Base-by-base conservation (phyloP, 2,888 invertebrate species). In the Exephanes ischioxanthus region DNA sequence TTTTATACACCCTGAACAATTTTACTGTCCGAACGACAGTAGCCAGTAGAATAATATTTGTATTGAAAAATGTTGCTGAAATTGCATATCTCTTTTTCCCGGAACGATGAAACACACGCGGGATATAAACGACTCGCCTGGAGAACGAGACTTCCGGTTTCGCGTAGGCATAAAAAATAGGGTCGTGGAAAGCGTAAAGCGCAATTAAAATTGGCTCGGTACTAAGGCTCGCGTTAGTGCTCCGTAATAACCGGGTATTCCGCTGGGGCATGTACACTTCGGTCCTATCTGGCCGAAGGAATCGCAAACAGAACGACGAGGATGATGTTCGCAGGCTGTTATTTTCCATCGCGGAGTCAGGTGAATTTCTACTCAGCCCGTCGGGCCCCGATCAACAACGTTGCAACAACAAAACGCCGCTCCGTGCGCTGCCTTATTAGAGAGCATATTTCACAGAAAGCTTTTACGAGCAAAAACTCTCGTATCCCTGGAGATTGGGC, bases 391-490 rank as follows among this genome's bases (percentile, higher is more conserved):
- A 75, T 77, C 79, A 75, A 77, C 78, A 61, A 73, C 76, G n/a
- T 70, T 26, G 41, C 61, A 83, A 70, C 70, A 84, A 86, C 83
- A 83, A 75, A 80, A 78, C 53, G 73, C 70, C 73, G 61, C 68
- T 53, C 45, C 45, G 73, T 70, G 11, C 71, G 77, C 73, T 58
- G 53, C 86, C 89, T 89, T 89, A 89, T 91, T 91, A 90, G 79
- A 84, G 88, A 85, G 89, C 86, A 88, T 92, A 92, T 91, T 91
- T 92, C 90, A 91, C 86, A 61, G 81, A 89, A 90, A 89, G 89
- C 91, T 76, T 92, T 92, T 91, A 92, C 91, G 92, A 92, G 91
- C 92, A 91, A 91, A 91, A 92, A 91, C 88, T 61, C 6, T 37
- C 48, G 19, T 26, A 66, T 71, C 48, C 51, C 51, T 19, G 41